Conservation (phyloP, 2,113 vertebrate genomes). For the Platichthys flesus region DNA sequence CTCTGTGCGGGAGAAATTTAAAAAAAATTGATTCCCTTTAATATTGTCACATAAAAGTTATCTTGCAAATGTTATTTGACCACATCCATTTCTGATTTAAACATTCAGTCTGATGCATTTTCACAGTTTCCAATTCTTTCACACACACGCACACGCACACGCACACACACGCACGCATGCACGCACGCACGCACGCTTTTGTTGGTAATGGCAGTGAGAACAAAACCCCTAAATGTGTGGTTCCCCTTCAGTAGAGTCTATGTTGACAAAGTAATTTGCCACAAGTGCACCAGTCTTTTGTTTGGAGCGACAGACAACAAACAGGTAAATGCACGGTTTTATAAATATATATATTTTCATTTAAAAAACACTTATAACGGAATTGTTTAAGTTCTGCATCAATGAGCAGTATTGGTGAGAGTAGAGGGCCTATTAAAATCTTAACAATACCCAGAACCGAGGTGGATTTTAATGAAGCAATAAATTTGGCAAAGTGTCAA, state of each 20-base stretch:
- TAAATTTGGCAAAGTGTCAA: background rate
- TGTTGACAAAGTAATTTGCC: background rate
- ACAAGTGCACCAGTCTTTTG: background rate
- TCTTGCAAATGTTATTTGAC: background rate
- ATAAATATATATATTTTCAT: background rate
- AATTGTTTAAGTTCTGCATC: background rate
- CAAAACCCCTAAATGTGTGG: background rate
- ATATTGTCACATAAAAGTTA: background rate
- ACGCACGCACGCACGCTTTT: background rate
- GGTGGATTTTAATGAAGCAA: constrained; percentile 10
- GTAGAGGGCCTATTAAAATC: background rate
- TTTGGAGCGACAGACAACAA: background rate
- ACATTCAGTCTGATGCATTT: background rate
- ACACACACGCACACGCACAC: no score
- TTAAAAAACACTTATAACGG: background rate
- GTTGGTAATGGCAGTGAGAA: background rate
- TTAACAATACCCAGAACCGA: background rate
- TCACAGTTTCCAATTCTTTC: background rate
- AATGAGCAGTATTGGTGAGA: background rate
- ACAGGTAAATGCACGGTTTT: background rate
- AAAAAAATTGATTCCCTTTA: background rate
- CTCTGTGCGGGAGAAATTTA: background rate
- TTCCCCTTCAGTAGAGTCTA: background rate
- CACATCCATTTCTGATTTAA: background rate
- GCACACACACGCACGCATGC: no score